Percentiles rank a stretch among this genome's conserved stretches.
phyloP scores from a whole-genome alignment of 1,140 invertebrate species.

The Heliconius congener region DNA sequence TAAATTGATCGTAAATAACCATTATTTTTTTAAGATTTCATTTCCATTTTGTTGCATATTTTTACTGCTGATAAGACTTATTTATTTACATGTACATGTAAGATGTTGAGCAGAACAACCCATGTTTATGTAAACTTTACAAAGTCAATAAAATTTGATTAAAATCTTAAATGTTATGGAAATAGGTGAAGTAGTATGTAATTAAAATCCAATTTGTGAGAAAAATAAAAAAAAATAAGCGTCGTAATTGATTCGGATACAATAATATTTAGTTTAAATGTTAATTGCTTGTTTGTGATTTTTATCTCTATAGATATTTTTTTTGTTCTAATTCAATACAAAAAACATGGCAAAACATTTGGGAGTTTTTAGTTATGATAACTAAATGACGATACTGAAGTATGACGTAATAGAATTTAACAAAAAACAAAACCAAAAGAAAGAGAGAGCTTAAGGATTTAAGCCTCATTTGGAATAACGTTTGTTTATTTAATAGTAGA shows the following conservation, averaged over 20 bases:
- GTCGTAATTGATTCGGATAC: too few relatives aligned
- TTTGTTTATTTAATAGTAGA: not conserved
- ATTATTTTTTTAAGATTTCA: not conserved
- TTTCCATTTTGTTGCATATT: not conserved
- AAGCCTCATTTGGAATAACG: not conserved
- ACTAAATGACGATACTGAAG: not conserved
- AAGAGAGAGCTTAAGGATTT: not conserved
- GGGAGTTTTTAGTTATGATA: not conserved
- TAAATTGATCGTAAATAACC: not conserved
- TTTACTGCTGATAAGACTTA: not conserved
- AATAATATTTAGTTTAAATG: not conserved
- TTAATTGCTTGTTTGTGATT: not conserved
- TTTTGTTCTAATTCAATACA: not conserved
- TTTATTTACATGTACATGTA: not conserved
- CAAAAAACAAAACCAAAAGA: not conserved
- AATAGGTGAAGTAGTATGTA: not conserved
- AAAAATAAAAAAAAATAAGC: too few relatives aligned
- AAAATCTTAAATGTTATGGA: not conserved
- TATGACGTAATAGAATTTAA: not conserved
- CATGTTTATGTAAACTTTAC: not conserved
- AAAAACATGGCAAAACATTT: not conserved
- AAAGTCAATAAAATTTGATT: not conserved
- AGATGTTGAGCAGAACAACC: not conserved
- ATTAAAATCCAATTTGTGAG: not conserved
- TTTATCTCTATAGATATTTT: not conserved